Evolutionary conservation across 2,113 vertebrate species (phyloP), one percentile per base, ranked within the genome.

Genomic region (Irena cyanogastra): DNA sequence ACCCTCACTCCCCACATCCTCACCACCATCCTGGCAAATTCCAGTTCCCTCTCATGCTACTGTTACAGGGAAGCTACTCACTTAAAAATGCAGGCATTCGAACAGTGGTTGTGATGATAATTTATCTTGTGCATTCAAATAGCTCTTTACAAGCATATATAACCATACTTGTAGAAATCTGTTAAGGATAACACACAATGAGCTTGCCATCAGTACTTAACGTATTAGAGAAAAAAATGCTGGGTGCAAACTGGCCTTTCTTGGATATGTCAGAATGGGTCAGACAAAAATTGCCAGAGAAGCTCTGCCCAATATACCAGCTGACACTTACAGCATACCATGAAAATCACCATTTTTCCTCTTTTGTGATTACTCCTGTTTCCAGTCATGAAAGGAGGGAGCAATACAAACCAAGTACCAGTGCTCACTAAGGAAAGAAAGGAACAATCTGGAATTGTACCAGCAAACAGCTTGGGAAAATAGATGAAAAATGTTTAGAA

Each of bases 301-400:
- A 41, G 30, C 70, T 60, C 23, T 30, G 9, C 18, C 14, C 18
- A 69, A 23, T 1, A 33, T 10, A 60, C 19, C 15, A 11, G 27
- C n/a, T 42, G 3, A 56, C 7, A 23, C 27, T 28, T 65, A 16
- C 1, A 66, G 11, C 10, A 28, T 20, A 28, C 7, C 5, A 16
- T 4, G 3, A 70, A 66, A n/a, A 57, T 26, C 3, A 64, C 3
- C 2, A 4, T 35, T 56, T 65, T 89, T 35, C 17, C n/a, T 28
- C 9, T n/a, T 45, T 15, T 35, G 10, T 1, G 1, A 54, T n/a
- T 30, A n/a, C 2, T 57, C 31, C 13, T 39, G 5, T 50, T 90
- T 45, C 13, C 23, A 91, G 21, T 26, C 11, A 13, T 0, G 1
- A 21, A 22, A 37, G 11, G 2, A 79, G 1, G 2, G 7, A 78